phyloP scores from a whole-genome alignment of 64 coral and sea anemone genomes.

The Stichodactyla helianthus region DNA sequence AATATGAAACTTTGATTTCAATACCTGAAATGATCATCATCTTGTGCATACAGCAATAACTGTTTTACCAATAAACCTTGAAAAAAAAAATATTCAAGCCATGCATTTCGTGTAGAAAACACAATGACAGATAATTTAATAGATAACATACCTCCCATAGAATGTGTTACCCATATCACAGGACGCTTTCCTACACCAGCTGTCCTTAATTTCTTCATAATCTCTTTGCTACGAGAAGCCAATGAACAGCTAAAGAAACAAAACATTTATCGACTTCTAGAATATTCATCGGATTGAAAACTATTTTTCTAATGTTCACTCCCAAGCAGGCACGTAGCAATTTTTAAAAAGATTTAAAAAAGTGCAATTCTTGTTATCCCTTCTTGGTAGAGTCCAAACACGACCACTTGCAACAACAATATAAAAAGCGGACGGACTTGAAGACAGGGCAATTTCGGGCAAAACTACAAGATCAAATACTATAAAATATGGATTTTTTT shows the following conservation, averaged over 20 bases:
- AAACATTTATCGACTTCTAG: neutral
- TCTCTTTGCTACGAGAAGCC: constrained; percentile 79
- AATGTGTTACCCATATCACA: constrained; percentile 91
- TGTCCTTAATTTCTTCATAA: constrained; percentile 65
- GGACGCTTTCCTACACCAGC: constrained; percentile 88
- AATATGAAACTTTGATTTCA: too few relatives aligned
- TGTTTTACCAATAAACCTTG: constrained; percentile 84
- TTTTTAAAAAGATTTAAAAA: too few relatives aligned
- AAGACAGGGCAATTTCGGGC: too few relatives aligned
- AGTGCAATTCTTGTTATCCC: too few relatives aligned
- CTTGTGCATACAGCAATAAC: constrained; percentile 59
- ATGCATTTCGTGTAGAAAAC: neutral
- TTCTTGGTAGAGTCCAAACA: too few relatives aligned
- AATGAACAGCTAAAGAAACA: constrained; percentile 61
- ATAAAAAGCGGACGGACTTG: too few relatives aligned
- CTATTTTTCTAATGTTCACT: too few relatives aligned
- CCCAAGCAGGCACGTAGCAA: too few relatives aligned
- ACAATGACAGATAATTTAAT: neutral
- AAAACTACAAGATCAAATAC: too few relatives aligned
- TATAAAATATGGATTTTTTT: too few relatives aligned
- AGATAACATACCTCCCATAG: constrained; percentile 83
- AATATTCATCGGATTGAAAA: too few relatives aligned
- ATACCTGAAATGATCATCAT: constrained; percentile 49
- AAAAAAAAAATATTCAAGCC: neutral
- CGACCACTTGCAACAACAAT: too few relatives aligned